A percentile compares a stretch with the other conserved stretches of the same genome.
phyloP scores from a whole-genome alignment of 2,113 vertebrate species.

The Podocnemis expansa region DNA sequence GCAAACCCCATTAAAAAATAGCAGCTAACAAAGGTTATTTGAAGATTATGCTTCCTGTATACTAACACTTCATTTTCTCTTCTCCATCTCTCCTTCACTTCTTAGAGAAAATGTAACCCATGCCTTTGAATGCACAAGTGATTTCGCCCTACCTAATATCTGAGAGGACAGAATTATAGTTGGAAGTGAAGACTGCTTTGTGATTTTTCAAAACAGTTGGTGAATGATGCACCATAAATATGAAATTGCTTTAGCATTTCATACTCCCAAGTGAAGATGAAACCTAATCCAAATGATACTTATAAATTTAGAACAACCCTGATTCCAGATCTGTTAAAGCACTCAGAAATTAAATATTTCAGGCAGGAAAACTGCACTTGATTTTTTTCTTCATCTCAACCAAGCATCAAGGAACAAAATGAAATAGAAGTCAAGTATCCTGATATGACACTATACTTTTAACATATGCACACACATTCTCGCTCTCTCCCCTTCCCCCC shows the following conservation, averaged over 20 bases:
- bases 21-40: constrained; percentile 30
- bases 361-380: constrained; percentile 1
- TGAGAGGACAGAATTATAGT: background rate
- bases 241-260: background rate
- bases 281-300: background rate
- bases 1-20: constrained; percentile 42
- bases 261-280: background rate
- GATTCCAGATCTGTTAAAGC: background rate
- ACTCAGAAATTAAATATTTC: background rate
- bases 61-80: constrained; percentile 2
- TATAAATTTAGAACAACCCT: background rate
- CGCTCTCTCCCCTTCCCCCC: no score
- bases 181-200: background rate
- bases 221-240: constrained; percentile 8
- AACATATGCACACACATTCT: background rate
- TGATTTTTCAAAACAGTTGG: background rate
- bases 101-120: background rate
- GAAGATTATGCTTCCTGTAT: background rate
- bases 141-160: background rate
- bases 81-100: background rate
- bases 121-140: background rate
- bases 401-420: constrained; percentile 19
- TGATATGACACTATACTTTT: background rate
- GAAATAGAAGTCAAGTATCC: background rate
- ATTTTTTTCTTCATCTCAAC: constrained; percentile 4